Conservation (phyloP, 64 coral and sea anemone genomes). For the Stichodactyla helianthus region DNA sequence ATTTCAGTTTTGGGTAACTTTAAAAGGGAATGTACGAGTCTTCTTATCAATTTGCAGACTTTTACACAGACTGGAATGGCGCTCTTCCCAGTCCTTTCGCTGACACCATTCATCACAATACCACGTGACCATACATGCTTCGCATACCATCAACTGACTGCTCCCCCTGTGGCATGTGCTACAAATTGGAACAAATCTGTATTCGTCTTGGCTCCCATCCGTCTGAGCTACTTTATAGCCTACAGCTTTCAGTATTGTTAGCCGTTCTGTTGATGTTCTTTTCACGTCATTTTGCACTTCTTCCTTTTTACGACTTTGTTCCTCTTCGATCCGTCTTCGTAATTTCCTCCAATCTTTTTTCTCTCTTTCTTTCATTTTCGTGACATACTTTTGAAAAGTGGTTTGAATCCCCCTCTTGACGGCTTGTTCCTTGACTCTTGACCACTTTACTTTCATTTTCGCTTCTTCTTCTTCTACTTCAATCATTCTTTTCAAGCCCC, state of each 20-base stretch:
- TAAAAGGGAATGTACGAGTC: neutral
- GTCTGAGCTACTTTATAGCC: neutral
- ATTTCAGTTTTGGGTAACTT: neutral
- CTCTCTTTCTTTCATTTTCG: neutral
- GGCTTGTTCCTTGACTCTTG: neutral
- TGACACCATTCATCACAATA: constrained; percentile 9
- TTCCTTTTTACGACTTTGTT: neutral
- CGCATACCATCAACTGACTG: neutral
- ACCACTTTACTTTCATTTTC: neutral
- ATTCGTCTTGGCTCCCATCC: neutral
- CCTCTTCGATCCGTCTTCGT: neutral
- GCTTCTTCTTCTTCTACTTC: constrained; percentile 5
- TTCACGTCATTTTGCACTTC: neutral
- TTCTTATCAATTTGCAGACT: neutral
- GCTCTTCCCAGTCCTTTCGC: neutral
- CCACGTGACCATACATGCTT: constrained; percentile 11
- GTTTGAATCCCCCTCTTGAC: neutral
- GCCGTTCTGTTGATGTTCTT: neutral
- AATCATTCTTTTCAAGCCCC: neutral
- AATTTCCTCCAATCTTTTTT: neutral
- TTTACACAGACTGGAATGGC: neutral
- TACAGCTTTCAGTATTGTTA: neutral
- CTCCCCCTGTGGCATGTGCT: neutral
- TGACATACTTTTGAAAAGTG: neutral
- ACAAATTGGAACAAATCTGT: neutral